phyloP scores from a whole-genome alignment of 2,113 vertebrate genomes.

The Mesembrinibis cayennensis region DNA sequence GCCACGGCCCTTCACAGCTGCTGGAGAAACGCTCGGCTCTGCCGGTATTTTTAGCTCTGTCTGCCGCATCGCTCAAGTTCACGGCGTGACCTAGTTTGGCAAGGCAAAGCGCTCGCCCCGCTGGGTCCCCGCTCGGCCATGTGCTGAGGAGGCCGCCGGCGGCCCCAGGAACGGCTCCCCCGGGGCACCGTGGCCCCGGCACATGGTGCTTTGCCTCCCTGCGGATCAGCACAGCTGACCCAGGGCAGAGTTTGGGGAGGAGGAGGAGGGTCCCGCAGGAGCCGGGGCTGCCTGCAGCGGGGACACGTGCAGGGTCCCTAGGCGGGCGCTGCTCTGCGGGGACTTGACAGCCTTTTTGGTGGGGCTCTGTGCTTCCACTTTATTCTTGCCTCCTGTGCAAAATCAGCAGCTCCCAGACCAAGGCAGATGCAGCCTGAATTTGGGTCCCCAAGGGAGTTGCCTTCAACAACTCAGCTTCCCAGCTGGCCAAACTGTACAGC shows the following conservation, averaged over 20 bases:
- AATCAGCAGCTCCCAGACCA: background rate
- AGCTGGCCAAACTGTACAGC: fast-evolving
- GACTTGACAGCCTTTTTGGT: background rate
- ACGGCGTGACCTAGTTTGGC: background rate
- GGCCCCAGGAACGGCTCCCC: background rate
- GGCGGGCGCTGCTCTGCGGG: background rate
- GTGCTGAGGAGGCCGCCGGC: background rate
- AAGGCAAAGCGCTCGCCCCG: background rate
- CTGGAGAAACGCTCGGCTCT: background rate
- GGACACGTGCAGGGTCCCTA: background rate
- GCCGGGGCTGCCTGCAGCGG: background rate
- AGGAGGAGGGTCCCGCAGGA: background rate
- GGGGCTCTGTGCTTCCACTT: background rate
- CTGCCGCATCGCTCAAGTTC: background rate
- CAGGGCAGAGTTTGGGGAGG: background rate
- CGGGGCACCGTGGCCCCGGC: fast-evolving
- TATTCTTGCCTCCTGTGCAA: background rate
- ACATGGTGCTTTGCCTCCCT: background rate
- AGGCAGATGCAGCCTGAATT: background rate
- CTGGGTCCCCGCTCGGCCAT: background rate
- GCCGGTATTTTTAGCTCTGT: background rate
- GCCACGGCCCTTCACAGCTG: background rate
- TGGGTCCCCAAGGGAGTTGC: background rate
- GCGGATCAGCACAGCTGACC: fast-evolving
- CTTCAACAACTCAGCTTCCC: background rate